Base-by-base conservation (phyloP, 2,113 vertebrate genomes). In the Cyprinodon tularosa region DNA sequence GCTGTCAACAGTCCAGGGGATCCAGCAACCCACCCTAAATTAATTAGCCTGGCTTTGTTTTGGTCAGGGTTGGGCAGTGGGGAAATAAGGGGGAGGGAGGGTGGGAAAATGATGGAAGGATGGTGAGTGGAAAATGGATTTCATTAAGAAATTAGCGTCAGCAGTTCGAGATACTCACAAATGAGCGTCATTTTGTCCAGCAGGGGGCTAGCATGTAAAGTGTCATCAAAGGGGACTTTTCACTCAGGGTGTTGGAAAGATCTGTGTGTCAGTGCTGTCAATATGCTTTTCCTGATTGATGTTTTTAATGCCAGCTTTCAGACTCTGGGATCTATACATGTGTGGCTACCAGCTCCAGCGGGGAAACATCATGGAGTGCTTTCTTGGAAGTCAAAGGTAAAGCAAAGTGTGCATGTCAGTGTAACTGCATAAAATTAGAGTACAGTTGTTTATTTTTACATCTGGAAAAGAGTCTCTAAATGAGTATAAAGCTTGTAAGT, bases 281-380 rank as follows among this genome's bases (percentile, higher is more conserved):
- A n/a, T 6, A 12, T 22, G 7, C 13, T 22, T 67, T 17, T 61
- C 57, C 72, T 76, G 3, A 64, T 67, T 76, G 44, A 67, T 62
- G 3, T 0, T 38, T 71, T 0, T 29, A 29, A 9, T 82, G n/a
- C 50, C 80, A 98, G 96, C 90, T 96, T 14, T 95, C 96, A 0
- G 98, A 99, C 89, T 97, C 96, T 59, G 98, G 98, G 68, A 97
- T 97, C 73, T 99, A 99, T 40, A 99, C 98, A 4, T 99, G 98
- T 42, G 97, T 99, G 89, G 98, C 97, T 4, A 97, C 97, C 60
- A 99, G 98, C 92, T 98, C 98, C 73, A 99, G 96, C 80, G 98
- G 98, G 4, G 98, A 99, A 87, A 99, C 98, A 0, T 97, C 97
- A 3, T 99, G 98, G 98, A 99, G 97, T 67, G 95, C 98, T 61